Evolutionary conservation across 1,140 invertebrate species (phyloP).

Genomic region (Popillia japonica): DNA sequence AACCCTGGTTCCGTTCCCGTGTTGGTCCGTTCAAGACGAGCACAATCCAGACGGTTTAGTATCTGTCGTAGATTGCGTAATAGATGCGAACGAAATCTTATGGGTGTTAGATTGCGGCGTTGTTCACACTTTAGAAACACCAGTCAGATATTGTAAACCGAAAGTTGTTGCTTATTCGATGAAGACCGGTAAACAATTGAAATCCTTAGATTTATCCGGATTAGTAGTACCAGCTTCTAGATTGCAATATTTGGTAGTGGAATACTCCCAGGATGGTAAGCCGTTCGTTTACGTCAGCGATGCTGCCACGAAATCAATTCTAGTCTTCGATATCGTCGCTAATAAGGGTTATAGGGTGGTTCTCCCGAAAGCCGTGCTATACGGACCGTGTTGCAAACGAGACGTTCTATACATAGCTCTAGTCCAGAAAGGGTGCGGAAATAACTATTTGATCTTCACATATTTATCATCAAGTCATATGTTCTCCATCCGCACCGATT

Average conservation of each 20-base stretch:
- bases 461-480: conserved; percentile 66
- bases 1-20: conserved; percentile 64
- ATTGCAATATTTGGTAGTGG: conserved; percentile 71
- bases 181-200: conserved; percentile 67
- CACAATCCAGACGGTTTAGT: conserved; percentile 66
- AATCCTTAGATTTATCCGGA: conserved; percentile 66
- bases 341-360: conserved; percentile 67
- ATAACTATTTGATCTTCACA: conserved; percentile 65
- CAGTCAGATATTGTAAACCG: conserved; percentile 64
- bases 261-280: conserved; percentile 59
- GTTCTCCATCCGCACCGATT: conserved; percentile 65
- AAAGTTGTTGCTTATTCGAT: conserved; percentile 73
- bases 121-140: conserved; percentile 63
- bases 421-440: conserved; percentile 62
- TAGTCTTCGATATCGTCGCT: conserved; percentile 69
- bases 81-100: conserved; percentile 65
- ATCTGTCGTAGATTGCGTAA: conserved; percentile 68
- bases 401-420: conserved; percentile 69
- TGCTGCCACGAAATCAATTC: conserved; percentile 68
- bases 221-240: conserved; percentile 65
- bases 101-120: conserved; percentile 71
- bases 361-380: conserved; percentile 64
- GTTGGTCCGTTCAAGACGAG: conserved; percentile 69
- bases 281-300: conserved; percentile 51
- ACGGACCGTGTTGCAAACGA: conserved; percentile 55